Base-by-base conservation (phyloP, 2,797 vertebrate genomes). In the Microcaecilia unicolor region DNA sequence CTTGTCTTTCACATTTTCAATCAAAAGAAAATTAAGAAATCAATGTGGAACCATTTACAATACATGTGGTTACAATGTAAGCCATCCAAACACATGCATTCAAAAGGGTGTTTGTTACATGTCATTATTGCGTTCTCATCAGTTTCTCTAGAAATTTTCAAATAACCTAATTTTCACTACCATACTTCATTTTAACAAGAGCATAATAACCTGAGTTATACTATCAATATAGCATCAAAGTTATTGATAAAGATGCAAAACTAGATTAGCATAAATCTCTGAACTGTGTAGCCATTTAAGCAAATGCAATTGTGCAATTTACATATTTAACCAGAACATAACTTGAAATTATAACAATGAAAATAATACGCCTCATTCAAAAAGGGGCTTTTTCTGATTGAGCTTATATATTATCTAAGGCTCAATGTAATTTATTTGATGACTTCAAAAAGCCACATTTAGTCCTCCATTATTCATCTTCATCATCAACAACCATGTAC, bases 301-400 rank as follows among this genome's bases (percentile, higher is more conserved):
- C 28, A 41, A 41, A 12, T 26, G 34, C 37, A 48, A 49, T 59
- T 64, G 50, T 62, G 17, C 30, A 44, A 50, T 25, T 59, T 60
- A 64, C 64, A 26, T 41, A 32, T 55, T 42, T 29, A 51, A 25
- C 6, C 15, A 37, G 31, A n/a, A n/a, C n/a, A n/a, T n/a, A n/a
- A n/a, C n/a, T n/a, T n/a, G n/a, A n/a, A n/a, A n/a, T n/a, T n/a
- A n/a, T n/a, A n/a, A n/a, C n/a, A n/a, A n/a, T n/a, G n/a, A n/a
- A n/a, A n/a, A n/a, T n/a, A n/a, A n/a, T n/a, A n/a, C n/a, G n/a
- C n/a, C n/a, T n/a, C n/a, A n/a, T n/a, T n/a, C n/a, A n/a, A n/a
- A n/a, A n/a, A n/a, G n/a, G n/a, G n/a, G n/a, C n/a, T n/a, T n/a
- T n/a, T n/a, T n/a, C n/a, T n/a, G n/a, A n/a, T n/a, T n/a, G n/a